Evolutionary conservation across 1,140 invertebrate species (phyloP).

Genomic region (Sinonovacula constricta): DNA sequence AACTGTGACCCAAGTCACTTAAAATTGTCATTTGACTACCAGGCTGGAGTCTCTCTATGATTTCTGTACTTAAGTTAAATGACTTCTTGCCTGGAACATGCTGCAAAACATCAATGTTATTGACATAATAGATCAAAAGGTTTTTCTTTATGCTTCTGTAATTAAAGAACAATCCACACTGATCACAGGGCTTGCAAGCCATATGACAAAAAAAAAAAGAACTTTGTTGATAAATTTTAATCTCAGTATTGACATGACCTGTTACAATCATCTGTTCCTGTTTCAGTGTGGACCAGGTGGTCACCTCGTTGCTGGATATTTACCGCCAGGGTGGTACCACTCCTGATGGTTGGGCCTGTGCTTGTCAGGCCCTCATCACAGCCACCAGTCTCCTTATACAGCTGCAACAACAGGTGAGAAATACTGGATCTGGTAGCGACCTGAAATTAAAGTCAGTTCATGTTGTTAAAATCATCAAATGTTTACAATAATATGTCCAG

Average conservation of each 20-base stretch:
- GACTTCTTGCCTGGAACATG: no score
- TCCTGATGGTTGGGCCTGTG: slow-evolving; percentile 1
- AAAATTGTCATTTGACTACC: no score
- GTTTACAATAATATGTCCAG: no score
- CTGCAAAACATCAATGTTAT: no score
- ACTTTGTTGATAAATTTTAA: background rate
- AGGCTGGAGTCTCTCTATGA: no score
- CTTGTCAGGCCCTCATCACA: slow-evolving; percentile 31
- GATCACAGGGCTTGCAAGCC: background rate
- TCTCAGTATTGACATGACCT: background rate
- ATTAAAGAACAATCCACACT: background rate
- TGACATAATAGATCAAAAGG: no score
- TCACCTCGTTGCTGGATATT: slow-evolving; percentile 40
- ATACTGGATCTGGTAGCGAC: no score
- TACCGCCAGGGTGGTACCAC: slow-evolving; percentile 28
- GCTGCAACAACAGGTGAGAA: slow-evolving; percentile 23
- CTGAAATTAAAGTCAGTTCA: no score
- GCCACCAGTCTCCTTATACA: slow-evolving; percentile 38
- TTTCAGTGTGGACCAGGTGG: slow-evolving; percentile 44
- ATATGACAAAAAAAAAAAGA: no score
- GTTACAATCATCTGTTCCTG: background rate
- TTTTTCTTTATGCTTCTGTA: background rate
- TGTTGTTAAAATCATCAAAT: no score
- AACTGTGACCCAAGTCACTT: no score
- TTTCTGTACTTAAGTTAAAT: no score